Conservation (phyloP, 2,113 vertebrate species). For the Channa argus region DNA sequence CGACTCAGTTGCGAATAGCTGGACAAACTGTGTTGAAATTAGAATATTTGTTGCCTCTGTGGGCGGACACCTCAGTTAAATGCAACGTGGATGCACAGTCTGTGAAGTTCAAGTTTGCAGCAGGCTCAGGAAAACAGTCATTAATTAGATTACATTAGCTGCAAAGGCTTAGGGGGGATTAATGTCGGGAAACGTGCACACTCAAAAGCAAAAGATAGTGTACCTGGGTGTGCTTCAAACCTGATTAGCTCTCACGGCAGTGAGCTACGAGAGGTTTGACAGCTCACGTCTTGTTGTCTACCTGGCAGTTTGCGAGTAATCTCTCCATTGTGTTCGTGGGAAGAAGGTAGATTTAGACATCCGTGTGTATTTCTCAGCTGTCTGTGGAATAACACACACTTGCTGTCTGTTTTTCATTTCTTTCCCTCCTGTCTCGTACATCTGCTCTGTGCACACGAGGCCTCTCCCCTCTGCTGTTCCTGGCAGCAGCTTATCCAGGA, state of each 20-base stretch:
- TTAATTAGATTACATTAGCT: slow-evolving; percentile 86
- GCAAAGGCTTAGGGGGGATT: slow-evolving; percentile 82
- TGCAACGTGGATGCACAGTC: slow-evolving; percentile 4
- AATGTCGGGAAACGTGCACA: slow-evolving; percentile 73
- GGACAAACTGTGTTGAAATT: background rate
- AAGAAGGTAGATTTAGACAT: slow-evolving; percentile 77
- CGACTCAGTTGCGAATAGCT: background rate
- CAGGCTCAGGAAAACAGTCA: slow-evolving; percentile 65
- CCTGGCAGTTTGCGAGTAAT: slow-evolving; percentile 81
- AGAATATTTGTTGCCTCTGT: background rate
- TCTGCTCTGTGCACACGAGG: slow-evolving; percentile 56
- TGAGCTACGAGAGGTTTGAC: slow-evolving; percentile 59
- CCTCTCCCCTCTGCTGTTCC: slow-evolving; percentile 57
- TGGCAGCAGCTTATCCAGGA: slow-evolving; percentile 63
- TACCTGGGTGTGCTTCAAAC: slow-evolving; percentile 80
- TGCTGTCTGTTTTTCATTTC: slow-evolving; percentile 40
- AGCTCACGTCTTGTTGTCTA: slow-evolving; percentile 73
- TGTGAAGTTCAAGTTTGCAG: slow-evolving; percentile 49
- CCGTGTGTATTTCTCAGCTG: slow-evolving; percentile 66
- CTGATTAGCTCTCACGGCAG: slow-evolving; percentile 68
- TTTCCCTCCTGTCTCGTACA: slow-evolving; percentile 64
- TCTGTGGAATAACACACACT: slow-evolving; percentile 58
- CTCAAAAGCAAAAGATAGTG: slow-evolving; percentile 74
- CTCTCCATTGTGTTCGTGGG: slow-evolving; percentile 75
- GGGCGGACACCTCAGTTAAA: background rate